Percentiles rank a stretch among this genome's conserved stretches.
Conservation (phyloP, 2,888 invertebrate species). For the Chloromyia formosa region DNA sequence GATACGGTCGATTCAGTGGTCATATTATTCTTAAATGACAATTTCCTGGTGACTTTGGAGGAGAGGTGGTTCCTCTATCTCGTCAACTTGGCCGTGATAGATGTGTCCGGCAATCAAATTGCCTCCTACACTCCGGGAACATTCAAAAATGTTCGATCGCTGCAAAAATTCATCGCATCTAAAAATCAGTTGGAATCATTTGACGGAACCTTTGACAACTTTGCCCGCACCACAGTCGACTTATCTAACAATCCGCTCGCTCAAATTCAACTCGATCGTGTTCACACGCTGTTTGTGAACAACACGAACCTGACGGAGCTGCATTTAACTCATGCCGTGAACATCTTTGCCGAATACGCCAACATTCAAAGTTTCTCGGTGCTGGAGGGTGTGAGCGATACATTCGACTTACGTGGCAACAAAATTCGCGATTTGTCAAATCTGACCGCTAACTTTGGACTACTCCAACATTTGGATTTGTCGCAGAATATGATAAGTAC, state of each 20-base stretch:
- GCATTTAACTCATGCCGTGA: neutral
- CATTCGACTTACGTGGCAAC: slow-evolving; percentile 1
- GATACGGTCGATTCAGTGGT: slow-evolving; percentile 12
- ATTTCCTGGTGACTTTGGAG: slow-evolving; percentile 2
- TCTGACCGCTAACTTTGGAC: neutral
- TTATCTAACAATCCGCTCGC: slow-evolving; percentile 15
- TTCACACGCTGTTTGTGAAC: slow-evolving; percentile 10
- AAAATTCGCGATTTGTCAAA: neutral
- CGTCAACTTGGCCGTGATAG: neutral
- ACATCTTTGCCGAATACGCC: slow-evolving; percentile 18
- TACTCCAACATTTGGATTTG: slow-evolving; percentile 2
- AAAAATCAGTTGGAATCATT: neutral
- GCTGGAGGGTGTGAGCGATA: slow-evolving; percentile 10
- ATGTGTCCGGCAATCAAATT: slow-evolving; percentile 19
- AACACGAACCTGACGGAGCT: slow-evolving; percentile 19
- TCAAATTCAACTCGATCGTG: neutral
- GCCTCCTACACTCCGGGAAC: neutral
- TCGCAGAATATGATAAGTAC: slow-evolving; percentile 18
- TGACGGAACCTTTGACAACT: slow-evolving; percentile 2
- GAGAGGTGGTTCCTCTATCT: neutral
- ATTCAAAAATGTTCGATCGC: slow-evolving; percentile 1
- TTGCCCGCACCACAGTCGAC: slow-evolving; percentile 2
- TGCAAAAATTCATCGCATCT: neutral
- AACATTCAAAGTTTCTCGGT: slow-evolving; percentile 5
- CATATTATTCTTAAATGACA: slow-evolving; percentile 15